Percentiles rank a stretch among this genome's conserved stretches.
phyloP scores from a whole-genome alignment of 1,140 invertebrate species.

The Drosophila bipectinata region DNA sequence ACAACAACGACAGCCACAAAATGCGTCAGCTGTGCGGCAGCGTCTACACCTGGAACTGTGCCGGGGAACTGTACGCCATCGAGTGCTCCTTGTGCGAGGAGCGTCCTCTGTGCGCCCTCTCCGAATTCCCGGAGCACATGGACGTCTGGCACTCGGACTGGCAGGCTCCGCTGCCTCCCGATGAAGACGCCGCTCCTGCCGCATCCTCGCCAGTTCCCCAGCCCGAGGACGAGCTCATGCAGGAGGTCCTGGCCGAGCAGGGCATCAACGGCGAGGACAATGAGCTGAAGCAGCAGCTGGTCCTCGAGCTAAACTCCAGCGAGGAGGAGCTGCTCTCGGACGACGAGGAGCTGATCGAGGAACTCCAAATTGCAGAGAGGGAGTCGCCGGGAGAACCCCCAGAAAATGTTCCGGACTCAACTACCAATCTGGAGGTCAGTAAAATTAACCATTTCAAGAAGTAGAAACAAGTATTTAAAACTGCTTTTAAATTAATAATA shows the following conservation, averaged over 20 bases:
- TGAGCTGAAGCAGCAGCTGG: constrained; percentile 66
- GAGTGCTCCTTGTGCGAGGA: constrained; percentile 76
- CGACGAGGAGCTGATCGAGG: background rate
- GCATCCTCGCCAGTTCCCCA: background rate
- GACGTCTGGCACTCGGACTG: constrained; percentile 73
- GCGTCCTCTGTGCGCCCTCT: constrained; percentile 62
- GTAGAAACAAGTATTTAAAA: background rate
- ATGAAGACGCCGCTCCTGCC: background rate
- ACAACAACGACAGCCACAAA: background rate
- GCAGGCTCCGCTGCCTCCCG: constrained; percentile 19
- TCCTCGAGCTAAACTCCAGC: constrained; percentile 56
- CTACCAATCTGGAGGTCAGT: constrained; percentile 33
- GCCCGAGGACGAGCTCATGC: constrained; percentile 71
- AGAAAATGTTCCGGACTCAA: background rate
- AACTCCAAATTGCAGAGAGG: background rate
- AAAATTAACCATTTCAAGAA: background rate
- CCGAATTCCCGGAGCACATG: constrained; percentile 75
- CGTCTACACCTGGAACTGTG: constrained; percentile 74
- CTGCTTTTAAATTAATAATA: background rate
- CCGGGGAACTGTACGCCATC: constrained; percentile 70
- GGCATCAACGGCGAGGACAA: constrained; percentile 56
- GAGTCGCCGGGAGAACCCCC: background rate
- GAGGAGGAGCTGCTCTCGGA: constrained; percentile 14
- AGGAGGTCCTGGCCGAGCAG: constrained; percentile 67
- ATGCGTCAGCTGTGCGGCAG: constrained; percentile 65